Base-by-base conservation (phyloP, 2,113 vertebrate genomes). In the Paedocypris sp. region DNA sequence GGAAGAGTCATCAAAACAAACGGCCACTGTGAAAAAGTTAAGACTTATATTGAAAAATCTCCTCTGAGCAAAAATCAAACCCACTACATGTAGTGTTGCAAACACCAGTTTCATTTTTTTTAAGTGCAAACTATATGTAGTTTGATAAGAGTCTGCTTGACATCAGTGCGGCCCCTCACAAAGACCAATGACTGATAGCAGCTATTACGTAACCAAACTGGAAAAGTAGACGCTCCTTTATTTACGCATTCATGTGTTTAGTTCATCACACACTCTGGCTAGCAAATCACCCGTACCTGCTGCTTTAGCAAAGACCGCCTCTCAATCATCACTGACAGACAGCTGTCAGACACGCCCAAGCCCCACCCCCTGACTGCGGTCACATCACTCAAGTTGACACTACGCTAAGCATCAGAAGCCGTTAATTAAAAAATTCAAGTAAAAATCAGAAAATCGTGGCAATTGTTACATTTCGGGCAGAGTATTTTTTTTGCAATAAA, bases 191-290 rank as follows among this genome's bases (percentile, higher is more conserved):
- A 64, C 56, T 64, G 61, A 68, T 47, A 28, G 19, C 28, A 18
- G 53, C 38, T 11, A 43, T 63, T 63, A 58, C 31, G 38, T 58
- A 26, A 5, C 42, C 11, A 39, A 62, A 67, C 58, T 26, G 48
- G 43, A 20, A 29, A 60, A 39, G 23, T 15, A 49, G 42, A 38
- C 51, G 45, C 63, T 58, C 25, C 35, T 49, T 48, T 58, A 47
- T 54, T 41, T 33, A 41, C 35, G 42, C 49, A 6, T 54, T 61
- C 16, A 54, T 67, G 60, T 67, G 65, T 48, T 47, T 20, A 48
- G 64, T 51, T 41, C 38, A 32, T 18, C 23, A 29, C 41, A 18
- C 13, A 35, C 36, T 29, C 48, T 16, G 22, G 48, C 42, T n/a
- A 45, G 31, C 48, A 39, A 11, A 29, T 20, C 33, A 50, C 52